phyloP scores from a whole-genome alignment of 2,113 vertebrate genomes.

The Climacteris rufus region DNA sequence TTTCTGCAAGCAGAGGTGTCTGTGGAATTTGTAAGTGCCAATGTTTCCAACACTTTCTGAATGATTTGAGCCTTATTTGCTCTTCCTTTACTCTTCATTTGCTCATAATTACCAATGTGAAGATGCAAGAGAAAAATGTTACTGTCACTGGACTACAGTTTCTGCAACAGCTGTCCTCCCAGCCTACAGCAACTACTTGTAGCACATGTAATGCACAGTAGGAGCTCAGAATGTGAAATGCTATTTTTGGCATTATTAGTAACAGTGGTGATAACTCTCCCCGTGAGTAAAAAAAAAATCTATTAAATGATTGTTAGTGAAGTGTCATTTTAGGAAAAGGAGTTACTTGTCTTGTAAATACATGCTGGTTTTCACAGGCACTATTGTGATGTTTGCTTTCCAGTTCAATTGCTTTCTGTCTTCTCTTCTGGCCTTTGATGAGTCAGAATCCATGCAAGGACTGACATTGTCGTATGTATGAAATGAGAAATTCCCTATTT shows the following conservation, averaged over 20 bases:
- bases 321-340: not conserved
- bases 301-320: not conserved
- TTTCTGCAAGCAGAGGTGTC: not conserved
- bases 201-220: not conserved
- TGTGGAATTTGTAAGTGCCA: not conserved
- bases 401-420: not conserved
- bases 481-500: not conserved
- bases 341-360: not conserved
- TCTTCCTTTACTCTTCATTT: slow-evolving; percentile 6
- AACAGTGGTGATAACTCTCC: not conserved
- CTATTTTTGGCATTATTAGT: not conserved
- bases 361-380: not conserved
- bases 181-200: not conserved
- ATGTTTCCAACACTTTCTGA: not conserved
- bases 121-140: not conserved
- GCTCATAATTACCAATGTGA: not conserved
- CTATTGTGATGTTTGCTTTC: not conserved
- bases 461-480: not conserved
- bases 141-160: not conserved
- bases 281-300: not conserved
- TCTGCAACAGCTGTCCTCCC: not conserved
- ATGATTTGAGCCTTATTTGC: not conserved
- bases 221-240: not conserved
- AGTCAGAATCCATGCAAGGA: not conserved
- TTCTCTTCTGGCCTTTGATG: not conserved